Evolutionary conservation across 2,113 vertebrate species (phyloP).

Genomic region (Tetrao urogallus): DNA sequence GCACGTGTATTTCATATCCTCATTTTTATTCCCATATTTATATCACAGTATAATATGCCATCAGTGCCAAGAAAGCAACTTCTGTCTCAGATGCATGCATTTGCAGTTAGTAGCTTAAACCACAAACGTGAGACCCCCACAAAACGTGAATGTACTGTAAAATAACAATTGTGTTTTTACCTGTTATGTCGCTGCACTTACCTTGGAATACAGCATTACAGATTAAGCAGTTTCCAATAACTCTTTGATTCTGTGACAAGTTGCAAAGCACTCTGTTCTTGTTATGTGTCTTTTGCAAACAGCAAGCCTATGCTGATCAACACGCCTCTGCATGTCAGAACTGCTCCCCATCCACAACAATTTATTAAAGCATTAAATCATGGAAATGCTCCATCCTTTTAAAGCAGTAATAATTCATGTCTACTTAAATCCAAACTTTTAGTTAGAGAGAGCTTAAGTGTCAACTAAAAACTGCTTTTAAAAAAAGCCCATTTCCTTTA

Average conservation of each 20-base stretch:
- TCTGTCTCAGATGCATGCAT: not conserved
- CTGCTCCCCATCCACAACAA: not conserved
- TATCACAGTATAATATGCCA: not conserved
- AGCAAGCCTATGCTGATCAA: not conserved
- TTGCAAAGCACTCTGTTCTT: not conserved
- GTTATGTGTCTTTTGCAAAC: not conserved
- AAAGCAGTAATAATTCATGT: not conserved
- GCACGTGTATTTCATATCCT: not conserved
- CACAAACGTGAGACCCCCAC: not conserved
- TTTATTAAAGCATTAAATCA: not conserved
- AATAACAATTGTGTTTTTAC: not conserved
- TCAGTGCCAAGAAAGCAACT: not conserved
- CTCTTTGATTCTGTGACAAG: not conserved
- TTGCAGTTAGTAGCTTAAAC: not conserved
- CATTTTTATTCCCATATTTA: not conserved
- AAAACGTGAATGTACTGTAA: not conserved
- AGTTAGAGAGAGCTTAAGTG: not conserved
- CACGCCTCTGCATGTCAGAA: not conserved
- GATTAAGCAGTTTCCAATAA: not conserved
- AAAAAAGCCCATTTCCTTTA: not conserved
- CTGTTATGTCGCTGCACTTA: not conserved
- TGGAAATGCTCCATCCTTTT: not conserved
- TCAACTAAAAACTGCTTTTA: not conserved
- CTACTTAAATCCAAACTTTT: not conserved
- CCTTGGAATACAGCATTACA: not conserved